Evolutionary conservation across 2,113 vertebrate genomes (phyloP).

Genomic region (Pelodiscus sinensis): DNA sequence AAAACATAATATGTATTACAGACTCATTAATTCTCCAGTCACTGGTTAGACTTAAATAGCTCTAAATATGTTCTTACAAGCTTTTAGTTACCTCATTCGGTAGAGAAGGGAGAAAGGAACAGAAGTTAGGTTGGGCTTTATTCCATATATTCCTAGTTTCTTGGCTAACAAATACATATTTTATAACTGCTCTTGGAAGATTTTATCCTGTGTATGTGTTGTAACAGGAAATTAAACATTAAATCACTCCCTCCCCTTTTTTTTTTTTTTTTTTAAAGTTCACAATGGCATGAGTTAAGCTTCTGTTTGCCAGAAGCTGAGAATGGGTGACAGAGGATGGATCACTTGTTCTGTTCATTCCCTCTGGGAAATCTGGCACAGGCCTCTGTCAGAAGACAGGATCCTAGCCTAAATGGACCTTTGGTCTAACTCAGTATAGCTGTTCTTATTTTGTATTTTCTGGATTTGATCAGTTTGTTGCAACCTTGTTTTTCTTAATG

Average conservation of each 20-base stretch:
- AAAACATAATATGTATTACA: not conserved
- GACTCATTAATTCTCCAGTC: not conserved
- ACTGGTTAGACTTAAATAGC: not conserved
- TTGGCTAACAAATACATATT: constrained; percentile 55
- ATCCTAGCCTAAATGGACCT: no score
- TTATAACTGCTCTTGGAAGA: constrained; percentile 64
- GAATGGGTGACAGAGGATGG: no score
- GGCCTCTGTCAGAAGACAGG: no score
- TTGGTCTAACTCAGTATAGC: no score
- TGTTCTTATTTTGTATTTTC: constrained; percentile 63
- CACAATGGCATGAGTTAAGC: constrained; percentile 65
- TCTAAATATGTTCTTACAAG: rapidly evolving
- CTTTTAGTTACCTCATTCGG: constrained; percentile 1
- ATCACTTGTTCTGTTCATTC: no score
- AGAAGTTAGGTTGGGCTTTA: constrained; percentile 39
- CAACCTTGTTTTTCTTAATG: constrained; percentile 36
- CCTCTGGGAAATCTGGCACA: no score
- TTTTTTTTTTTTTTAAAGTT: not conserved
- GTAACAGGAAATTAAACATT: constrained; percentile 65
- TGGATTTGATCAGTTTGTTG: constrained; percentile 68
- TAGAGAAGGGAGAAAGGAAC: not conserved
- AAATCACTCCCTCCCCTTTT: constrained; percentile 4
- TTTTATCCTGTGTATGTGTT: constrained; percentile 62
- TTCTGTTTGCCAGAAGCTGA: no score
- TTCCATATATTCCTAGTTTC: constrained; percentile 61